Conservation (phyloP, 2,113 vertebrate species). For the Perognathus longimembris region DNA sequence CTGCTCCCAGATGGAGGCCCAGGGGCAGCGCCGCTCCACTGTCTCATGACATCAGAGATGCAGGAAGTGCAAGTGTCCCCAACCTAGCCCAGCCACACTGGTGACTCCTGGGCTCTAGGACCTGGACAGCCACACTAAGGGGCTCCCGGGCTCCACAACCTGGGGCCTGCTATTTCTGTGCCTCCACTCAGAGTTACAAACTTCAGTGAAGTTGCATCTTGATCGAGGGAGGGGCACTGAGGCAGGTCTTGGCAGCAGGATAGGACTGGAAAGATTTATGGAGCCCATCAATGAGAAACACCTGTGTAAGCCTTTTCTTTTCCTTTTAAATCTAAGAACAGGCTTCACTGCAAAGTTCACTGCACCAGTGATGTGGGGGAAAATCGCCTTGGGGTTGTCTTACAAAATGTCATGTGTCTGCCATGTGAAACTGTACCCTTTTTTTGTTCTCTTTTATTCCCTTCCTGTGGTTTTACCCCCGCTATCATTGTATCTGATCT, state of each 20-base stretch:
- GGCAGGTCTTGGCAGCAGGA: neutral
- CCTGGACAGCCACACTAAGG: too few species aligned
- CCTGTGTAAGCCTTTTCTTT: neutral
- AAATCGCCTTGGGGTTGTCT: neutral
- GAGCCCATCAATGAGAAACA: neutral
- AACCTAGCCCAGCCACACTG: neutral
- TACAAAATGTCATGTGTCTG: too few species aligned
- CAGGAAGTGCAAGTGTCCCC: neutral
- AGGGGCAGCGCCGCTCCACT: accelerated
- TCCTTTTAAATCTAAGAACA: neutral
- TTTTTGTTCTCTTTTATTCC: too few species aligned
- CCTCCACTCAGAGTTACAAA: neutral
- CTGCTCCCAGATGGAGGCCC: neutral
- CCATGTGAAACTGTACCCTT: too few species aligned
- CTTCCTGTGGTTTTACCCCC: too few species aligned
- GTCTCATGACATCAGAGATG: neutral
- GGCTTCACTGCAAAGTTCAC: neutral
- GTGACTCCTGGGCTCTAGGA: neutral
- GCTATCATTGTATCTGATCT: too few species aligned
- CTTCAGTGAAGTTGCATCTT: too few species aligned
- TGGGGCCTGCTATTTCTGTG: too few species aligned
- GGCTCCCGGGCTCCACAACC: too few species aligned
- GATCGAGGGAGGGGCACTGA: neutral
- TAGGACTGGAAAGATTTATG: neutral
- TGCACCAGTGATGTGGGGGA: neutral